Base-by-base conservation (phyloP, 37 sponge, comb jelly and placozoan genomes). In the Halisarca cf. caerulea region DNA sequence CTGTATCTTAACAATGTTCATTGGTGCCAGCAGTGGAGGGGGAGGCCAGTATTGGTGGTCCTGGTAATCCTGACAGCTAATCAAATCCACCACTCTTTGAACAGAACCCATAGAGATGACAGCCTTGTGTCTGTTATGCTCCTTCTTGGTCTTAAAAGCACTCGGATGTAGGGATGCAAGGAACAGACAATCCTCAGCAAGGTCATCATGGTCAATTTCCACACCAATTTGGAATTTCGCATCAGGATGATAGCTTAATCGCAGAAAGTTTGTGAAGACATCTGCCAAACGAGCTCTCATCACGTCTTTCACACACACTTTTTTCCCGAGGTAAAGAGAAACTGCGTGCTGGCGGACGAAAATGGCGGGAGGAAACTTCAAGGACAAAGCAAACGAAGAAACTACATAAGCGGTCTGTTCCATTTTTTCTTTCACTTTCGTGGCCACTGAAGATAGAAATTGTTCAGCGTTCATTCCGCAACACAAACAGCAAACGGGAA, bases 191-290 rank as follows among this genome's bases (percentile, higher is more conserved):
- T 88, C 85, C 0, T 34, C 51, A 0, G 6, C 40, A 8, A 82
- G 61, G 4, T 43, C 41, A 0, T 2, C 55, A 68, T 88, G 88
- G 11, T 77, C 73, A 21, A 93, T 28, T 15, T 82, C 53, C 7
- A 93, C 24, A 2, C 37, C 28, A 17, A 93, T 85, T 14, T 66
- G 66, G 66, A 93, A 85, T 0, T 82, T 83, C 44, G 85, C 9
- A 59, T 88, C 57, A 14, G 44, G 2, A 2, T 78, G 21, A 36
- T 82, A 39, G 0, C 27, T 53, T 20, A 11, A 44, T 18, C 61
- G 62, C 15, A 86, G 72, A 23, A 20, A 9, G n/a, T 2, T 11
- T 15, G 24, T 66, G 30, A 92, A 73, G 0, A 28, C 51, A 8
- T 23, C 3, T 32, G 79, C 38, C 38, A 92, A 73, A 15, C 51